Evolutionary conservation across 2,113 vertebrate genomes (phyloP), one percentile per base, ranked within the genome.

Genomic region (Dryoscopus gambensis): DNA sequence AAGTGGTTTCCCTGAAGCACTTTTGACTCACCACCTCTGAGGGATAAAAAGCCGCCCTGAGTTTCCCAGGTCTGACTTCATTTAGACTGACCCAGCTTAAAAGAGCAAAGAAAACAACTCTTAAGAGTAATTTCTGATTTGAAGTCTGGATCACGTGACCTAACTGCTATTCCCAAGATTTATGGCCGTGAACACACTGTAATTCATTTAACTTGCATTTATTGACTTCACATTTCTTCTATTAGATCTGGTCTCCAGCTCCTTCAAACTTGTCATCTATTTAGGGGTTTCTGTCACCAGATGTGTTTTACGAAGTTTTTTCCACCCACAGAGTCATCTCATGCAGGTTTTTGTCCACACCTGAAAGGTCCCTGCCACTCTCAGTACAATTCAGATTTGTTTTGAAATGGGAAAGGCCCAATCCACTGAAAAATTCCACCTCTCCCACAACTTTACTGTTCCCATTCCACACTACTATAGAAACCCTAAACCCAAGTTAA

Each of bases 1-100:
- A 13, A 31, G 22, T 46, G 35, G 63, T 37, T 79, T 71, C 80
- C 55, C 53, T 60, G 68, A n/a, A 60, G n/a, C 15, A 3, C 21
- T 86, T 76, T 0, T 3, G 30, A 47, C 17, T 42, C 2, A 0
- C 27, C 31, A 30, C 8, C 25, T 60, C 23, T 1, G 15, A 47
- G 31, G 31, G 46, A 81, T 20, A 52, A 3, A 56, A 77, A 23
- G 9, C 59, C 40, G 13, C 11, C 39, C 27, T 13, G 3, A 19
- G 7, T 16, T 46, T 50, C 47, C n/a, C 79, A 82, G 15, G 9
- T 31, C 56, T 17, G 60, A 57, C 21, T 70, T 69, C 21, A 56
- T 12, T 49, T n/a, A 62, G 24, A 57, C 15, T 4, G 10, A 84
- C 19, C 17, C 21, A 57, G 20, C 13, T 87, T 31, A 40, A 16